Percentiles rank a stretch among this genome's conserved stretches.
Evolutionary conservation across 2,113 vertebrate genomes (phyloP).

Genomic region (Brevimyrus niger): DNA sequence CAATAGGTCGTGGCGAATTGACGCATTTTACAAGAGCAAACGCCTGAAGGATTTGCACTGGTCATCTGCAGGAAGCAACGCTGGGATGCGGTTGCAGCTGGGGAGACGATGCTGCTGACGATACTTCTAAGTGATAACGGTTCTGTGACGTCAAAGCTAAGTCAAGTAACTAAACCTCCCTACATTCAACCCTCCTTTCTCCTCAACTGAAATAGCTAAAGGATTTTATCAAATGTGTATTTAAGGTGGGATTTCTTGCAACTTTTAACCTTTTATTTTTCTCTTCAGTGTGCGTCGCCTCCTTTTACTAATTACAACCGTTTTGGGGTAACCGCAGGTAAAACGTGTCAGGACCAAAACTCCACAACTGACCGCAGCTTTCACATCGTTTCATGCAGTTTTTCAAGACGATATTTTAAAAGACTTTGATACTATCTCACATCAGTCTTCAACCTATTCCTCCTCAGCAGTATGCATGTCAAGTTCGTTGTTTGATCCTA

Average conservation of each 20-base stretch:
- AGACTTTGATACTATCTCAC: not conserved
- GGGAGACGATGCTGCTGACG: slow-evolving; percentile 1
- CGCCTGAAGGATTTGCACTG: not conserved
- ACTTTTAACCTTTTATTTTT: not conserved
- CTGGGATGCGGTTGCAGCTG: slow-evolving; percentile 7
- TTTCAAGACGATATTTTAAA: not conserved
- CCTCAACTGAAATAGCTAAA: slow-evolving; percentile 28
- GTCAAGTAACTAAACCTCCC: slow-evolving; percentile 36
- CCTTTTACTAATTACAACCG: not conserved
- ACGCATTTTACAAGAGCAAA: not conserved
- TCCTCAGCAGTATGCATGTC: not conserved
- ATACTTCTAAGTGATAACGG: slow-evolving; percentile 26
- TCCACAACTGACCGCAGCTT: not conserved
- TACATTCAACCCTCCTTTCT: slow-evolving; percentile 29
- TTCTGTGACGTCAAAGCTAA: slow-evolving; percentile 55
- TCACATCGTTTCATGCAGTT: not conserved
- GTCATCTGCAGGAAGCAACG: slow-evolving; percentile 18
- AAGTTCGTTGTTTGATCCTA: slow-evolving; percentile 2
- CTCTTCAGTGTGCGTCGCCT: not conserved
- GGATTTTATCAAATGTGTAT: slow-evolving; percentile 29
- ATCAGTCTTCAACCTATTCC: not conserved
- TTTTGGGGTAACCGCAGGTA: not conserved
- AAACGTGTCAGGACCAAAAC: not conserved
- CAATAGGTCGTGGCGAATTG: not conserved
- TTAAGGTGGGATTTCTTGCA: slow-evolving; percentile 41